Conservation (phyloP, 2,888 invertebrate genomes). For the Erannis defoliaria region DNA sequence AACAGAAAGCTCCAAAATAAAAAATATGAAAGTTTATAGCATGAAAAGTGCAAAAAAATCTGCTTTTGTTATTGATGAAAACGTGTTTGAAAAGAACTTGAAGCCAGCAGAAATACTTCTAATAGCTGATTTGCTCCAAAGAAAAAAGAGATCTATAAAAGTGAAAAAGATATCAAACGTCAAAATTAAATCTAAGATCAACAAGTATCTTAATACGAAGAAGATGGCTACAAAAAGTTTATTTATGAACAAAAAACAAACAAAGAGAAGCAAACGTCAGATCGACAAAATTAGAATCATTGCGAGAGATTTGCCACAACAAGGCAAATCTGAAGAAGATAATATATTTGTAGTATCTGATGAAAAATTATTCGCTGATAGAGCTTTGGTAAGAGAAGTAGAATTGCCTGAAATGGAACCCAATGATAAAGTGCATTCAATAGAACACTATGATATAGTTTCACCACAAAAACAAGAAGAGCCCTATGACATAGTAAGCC, state of each 20-base stretch:
- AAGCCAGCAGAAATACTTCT: constrained; percentile 66
- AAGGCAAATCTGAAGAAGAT: constrained; percentile 63
- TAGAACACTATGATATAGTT: constrained; percentile 30
- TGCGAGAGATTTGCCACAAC: constrained; percentile 56
- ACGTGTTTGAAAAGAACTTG: constrained; percentile 60
- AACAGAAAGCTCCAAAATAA: constrained; percentile 21
- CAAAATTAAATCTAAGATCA: constrained; percentile 63
- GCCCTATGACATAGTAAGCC: constrained; percentile 20
- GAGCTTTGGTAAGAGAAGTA: constrained; percentile 61
- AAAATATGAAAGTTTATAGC: constrained; percentile 14
- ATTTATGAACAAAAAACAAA: constrained; percentile 54
- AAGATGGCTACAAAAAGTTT: constrained; percentile 58
- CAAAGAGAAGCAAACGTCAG: constrained; percentile 69
- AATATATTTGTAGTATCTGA: constrained; percentile 65
- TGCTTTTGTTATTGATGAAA: constrained; percentile 53
- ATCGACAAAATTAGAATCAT: constrained; percentile 70
- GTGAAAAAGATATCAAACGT: constrained; percentile 62
- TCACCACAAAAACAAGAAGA: constrained; percentile 31
- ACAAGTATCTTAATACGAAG: constrained; percentile 65
- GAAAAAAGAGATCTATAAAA: constrained; percentile 62
- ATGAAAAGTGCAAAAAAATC: constrained; percentile 7
- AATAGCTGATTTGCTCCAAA: constrained; percentile 58
- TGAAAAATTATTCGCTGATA: constrained; percentile 66
- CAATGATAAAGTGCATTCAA: constrained; percentile 33
- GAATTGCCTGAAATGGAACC: constrained; percentile 50